Conservation (phyloP, 1,140 invertebrate genomes). For the Andrena cerasifolii region DNA sequence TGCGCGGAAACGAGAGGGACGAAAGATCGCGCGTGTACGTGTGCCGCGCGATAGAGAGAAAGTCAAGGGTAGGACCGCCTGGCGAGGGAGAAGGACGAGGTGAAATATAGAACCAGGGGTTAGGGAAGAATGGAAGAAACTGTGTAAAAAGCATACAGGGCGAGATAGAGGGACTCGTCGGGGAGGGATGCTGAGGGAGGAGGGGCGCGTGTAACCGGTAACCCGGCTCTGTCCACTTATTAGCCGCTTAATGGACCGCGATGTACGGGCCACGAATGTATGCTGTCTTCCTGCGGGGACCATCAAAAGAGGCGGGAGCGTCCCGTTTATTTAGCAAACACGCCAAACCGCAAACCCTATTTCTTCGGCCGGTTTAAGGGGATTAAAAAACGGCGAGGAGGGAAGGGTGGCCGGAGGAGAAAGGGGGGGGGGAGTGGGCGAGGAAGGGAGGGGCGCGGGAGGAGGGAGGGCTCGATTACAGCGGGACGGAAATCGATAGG, state of each 20-base stretch:
- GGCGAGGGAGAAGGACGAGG: no score
- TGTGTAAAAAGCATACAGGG: neutral
- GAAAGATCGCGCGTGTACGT: no score
- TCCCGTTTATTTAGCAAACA: constrained; percentile 69
- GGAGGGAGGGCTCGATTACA: constrained; percentile 48
- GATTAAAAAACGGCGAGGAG: constrained; percentile 45
- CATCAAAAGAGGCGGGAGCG: constrained; percentile 64
- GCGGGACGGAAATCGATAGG: constrained; percentile 62
- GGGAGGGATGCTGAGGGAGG: neutral
- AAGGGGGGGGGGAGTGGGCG: neutral
- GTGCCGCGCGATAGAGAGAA: constrained; percentile 6
- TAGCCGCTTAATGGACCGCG: constrained; percentile 68
- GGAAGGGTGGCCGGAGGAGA: neutral
- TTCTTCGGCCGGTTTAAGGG: constrained; percentile 60
- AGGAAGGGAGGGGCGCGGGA: neutral
- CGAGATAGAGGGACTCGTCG: neutral
- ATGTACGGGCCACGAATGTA: constrained; percentile 61
- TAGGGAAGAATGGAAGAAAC: constrained; percentile 17
- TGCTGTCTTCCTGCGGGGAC: constrained; percentile 60
- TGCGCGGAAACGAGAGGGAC: neutral
- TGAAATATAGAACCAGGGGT: neutral
- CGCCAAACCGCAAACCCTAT: constrained; percentile 66
- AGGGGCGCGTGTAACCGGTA: constrained; percentile 62
- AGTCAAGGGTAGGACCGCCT: neutral
- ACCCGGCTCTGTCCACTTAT: constrained; percentile 69